phyloP scores from a whole-genome alignment of 2,888 invertebrate genomes.

The Agrilus cyanescens region DNA sequence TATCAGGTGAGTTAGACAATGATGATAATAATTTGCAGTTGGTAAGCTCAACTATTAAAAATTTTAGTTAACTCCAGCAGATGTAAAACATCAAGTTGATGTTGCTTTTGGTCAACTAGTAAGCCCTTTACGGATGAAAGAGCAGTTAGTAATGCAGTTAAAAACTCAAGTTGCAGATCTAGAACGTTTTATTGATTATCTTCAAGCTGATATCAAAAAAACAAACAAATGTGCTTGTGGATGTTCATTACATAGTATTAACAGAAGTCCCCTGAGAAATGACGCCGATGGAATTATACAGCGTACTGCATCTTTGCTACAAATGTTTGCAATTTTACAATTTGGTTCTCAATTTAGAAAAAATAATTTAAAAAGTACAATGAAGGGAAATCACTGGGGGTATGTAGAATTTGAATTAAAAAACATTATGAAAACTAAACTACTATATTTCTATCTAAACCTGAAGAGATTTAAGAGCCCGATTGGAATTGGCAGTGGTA shows the following conservation, averaged over 20 bases:
- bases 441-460: conserved; percentile 8
- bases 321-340: conserved; percentile 86
- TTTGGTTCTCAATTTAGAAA: conserved; percentile 67
- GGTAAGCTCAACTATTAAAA: background rate
- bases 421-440: conserved; percentile 4
- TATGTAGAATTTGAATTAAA: conserved; percentile 25
- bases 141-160: conserved; percentile 87
- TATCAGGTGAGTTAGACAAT: conserved; percentile 33
- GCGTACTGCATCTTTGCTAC: conserved; percentile 78
- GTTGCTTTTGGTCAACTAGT: conserved; percentile 83
- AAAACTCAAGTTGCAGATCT: conserved; percentile 96
- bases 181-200: conserved; percentile 89
- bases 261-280: conserved; percentile 31
- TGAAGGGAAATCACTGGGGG: conserved; percentile 88
- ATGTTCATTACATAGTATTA: conserved; percentile 35
- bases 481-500: conserved; percentile 79
- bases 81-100: conserved; percentile 79
- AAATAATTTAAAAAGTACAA: conserved; percentile 73
- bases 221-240: conserved; percentile 36
- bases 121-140: conserved; percentile 90
- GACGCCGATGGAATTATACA: conserved; percentile 69
- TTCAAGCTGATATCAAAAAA: conserved; percentile 66
- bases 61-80: conserved; percentile 57
- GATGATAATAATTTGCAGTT: background rate
- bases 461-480: conserved; percentile 75